Conservation (phyloP, 2,797 vertebrate genomes). For the Oceanodroma leucorhoa region DNA sequence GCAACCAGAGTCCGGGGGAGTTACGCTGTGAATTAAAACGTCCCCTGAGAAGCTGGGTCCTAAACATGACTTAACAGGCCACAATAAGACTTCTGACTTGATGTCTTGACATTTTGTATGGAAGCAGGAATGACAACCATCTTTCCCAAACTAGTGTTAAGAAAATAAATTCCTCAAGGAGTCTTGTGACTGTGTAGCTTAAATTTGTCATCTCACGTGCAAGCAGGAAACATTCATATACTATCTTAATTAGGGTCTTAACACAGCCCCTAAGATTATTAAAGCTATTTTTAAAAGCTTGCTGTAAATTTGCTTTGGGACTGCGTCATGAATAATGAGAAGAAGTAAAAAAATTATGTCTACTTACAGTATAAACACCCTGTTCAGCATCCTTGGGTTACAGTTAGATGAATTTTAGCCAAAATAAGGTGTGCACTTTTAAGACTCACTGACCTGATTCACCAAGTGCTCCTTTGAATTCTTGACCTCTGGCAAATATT, state of each 20-base stretch:
- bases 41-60: background rate
- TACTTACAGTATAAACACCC: background rate
- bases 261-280: conserved; percentile 13
- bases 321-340: background rate
- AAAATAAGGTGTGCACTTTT: background rate
- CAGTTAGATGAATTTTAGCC: background rate
- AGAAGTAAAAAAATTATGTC: background rate
- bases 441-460: background rate
- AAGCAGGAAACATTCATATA: background rate
- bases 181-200: background rate
- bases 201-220: background rate
- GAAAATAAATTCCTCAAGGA: background rate
- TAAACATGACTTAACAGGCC: background rate
- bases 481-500: background rate
- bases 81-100: background rate
- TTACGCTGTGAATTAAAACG: rapidly evolving
- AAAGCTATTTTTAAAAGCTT: conserved; percentile 48
- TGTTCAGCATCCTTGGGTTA: background rate
- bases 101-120: background rate
- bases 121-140: background rate
- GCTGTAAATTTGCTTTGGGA: conserved; percentile 29
- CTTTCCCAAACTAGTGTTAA: background rate
- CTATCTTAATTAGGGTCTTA: conserved; percentile 42
- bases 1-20: background rate
- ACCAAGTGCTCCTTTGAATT: background rate